Conservation (phyloP, 2,888 invertebrate genomes). For the Trichopoda pennipes region DNA sequence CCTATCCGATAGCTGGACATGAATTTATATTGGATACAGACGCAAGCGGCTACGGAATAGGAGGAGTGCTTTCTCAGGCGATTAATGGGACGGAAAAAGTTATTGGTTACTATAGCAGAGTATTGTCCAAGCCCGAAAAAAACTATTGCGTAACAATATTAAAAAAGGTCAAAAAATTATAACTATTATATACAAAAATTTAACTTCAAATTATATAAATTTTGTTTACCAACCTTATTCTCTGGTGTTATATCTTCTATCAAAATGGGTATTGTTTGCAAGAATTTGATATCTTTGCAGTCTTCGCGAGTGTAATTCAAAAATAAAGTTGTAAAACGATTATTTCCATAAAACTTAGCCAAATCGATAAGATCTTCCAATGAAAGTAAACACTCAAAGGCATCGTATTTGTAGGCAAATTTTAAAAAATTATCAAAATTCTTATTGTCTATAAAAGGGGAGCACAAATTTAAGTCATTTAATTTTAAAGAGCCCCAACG, state of each 20-base stretch:
- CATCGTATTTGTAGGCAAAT: slow-evolving; percentile 65
- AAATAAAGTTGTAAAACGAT: slow-evolving; percentile 76
- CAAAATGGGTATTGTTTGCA: slow-evolving; percentile 78
- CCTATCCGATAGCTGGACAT: no score
- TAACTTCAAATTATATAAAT: no score
- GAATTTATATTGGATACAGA: no score
- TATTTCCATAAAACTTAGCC: slow-evolving; percentile 71
- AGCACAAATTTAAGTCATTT: slow-evolving; percentile 76
- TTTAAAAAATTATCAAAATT: slow-evolving; percentile 41
- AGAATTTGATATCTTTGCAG: slow-evolving; percentile 65
- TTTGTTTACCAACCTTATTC: slow-evolving; percentile 74
- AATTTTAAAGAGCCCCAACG: slow-evolving; percentile 75
- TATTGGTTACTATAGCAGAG: no score
- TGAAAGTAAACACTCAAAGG: slow-evolving; percentile 74
- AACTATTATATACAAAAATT: no score
- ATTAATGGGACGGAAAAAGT: no score
- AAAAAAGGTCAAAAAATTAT: no score
- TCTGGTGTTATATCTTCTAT: slow-evolving; percentile 76
- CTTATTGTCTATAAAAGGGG: slow-evolving; percentile 45
- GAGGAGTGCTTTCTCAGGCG: no score
- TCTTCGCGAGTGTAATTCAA: slow-evolving; percentile 76
- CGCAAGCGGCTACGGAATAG: no score
- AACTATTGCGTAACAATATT: no score
- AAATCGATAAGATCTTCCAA: slow-evolving; percentile 78
- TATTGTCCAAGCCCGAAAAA: no score